phyloP scores from a whole-genome alignment of 2,113 vertebrate species.

The Neogale vison region DNA sequence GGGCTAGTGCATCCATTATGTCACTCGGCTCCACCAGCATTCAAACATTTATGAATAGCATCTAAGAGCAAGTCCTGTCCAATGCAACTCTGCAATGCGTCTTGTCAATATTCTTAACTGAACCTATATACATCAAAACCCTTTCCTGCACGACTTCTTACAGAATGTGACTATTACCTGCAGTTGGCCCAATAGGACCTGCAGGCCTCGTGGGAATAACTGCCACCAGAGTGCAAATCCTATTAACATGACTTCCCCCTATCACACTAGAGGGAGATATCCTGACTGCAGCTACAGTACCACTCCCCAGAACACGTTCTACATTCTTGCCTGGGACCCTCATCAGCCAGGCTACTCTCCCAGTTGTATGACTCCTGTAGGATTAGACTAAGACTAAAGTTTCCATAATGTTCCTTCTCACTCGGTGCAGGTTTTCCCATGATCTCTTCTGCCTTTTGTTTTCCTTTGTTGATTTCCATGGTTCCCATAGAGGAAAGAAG shows the following conservation, averaged over 20 bases:
- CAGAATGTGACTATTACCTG: not conserved
- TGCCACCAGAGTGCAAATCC: conserved; percentile 36
- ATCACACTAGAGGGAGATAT: not conserved
- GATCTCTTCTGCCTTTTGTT: not conserved
- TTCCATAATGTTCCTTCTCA: not conserved
- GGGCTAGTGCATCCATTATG: not conserved
- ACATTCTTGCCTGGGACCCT: conserved; percentile 33
- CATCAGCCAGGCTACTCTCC: not conserved
- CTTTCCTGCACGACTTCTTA: conserved; percentile 56
- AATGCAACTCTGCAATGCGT: not conserved
- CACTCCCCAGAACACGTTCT: not conserved
- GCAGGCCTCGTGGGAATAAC: not conserved
- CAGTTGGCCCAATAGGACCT: not conserved
- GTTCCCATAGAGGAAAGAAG: not conserved
- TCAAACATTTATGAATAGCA: conserved; percentile 66
- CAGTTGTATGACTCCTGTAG: conserved; percentile 21
- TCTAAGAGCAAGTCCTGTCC: not conserved
- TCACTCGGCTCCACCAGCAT: conserved; percentile 35
- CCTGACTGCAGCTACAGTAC: not conserved
- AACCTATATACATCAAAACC: conserved; percentile 56
- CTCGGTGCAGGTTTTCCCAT: not conserved
- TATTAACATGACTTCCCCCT: conserved; percentile 4
- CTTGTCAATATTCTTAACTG: not conserved
- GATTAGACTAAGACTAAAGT: conserved; percentile 5
- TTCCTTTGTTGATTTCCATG: not conserved